Evolutionary conservation across 53 echinoderm and acorn worm genomes (phyloP).

Genomic region (Crossaster papposus): DNA sequence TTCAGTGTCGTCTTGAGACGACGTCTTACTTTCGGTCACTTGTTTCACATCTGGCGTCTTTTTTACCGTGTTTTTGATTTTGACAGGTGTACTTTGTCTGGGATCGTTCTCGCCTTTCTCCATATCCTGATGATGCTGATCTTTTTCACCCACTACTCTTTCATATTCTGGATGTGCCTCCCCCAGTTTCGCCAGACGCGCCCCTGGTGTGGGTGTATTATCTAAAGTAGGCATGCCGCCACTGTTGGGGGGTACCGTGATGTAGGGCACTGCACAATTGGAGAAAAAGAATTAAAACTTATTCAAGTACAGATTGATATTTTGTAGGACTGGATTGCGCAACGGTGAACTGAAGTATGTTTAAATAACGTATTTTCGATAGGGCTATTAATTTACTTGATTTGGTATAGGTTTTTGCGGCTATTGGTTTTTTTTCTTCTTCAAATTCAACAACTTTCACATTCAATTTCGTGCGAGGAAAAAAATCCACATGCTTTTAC

Average conservation of each 20-base stretch:
- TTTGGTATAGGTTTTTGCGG: no score
- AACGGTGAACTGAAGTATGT: no score
- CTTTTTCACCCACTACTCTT: neutral
- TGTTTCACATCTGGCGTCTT: neutral
- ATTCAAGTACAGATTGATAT: no score
- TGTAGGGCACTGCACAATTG: neutral
- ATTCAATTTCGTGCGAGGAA: no score
- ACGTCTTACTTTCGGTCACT: neutral
- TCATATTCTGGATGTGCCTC: neutral
- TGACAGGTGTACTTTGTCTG: neutral
- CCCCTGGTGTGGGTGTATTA: neutral
- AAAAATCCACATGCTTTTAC: no score
- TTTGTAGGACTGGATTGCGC: no score
- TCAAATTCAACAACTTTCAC: no score
- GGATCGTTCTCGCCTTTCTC: neutral
- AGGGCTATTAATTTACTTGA: no score
- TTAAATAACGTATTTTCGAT: no score
- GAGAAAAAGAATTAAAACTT: no score
- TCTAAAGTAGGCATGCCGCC: neutral
- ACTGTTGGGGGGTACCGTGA: neutral
- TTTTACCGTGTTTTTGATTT: neutral
- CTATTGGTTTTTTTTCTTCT: no score
- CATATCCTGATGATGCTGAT: neutral
- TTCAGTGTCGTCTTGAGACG: neutral
- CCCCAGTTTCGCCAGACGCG: neutral